Evolutionary conservation across 2,113 vertebrate genomes (phyloP).

Genomic region (Sminthopsis crassicaudata): DNA sequence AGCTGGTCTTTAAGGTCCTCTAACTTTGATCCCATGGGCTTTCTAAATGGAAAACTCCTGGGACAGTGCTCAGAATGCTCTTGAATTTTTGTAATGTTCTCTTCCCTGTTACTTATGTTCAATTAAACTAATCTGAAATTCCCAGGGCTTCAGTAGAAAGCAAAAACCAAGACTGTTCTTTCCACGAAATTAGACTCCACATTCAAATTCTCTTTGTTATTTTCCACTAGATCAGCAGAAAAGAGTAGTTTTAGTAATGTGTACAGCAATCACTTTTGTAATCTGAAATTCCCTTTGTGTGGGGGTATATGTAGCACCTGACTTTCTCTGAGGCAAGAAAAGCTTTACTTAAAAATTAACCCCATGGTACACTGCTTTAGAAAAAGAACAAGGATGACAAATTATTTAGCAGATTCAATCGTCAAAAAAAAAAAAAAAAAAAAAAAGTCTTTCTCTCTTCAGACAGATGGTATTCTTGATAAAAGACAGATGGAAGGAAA

Average conservation of each 20-base stretch:
- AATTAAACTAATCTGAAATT: neutral
- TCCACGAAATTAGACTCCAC: neutral
- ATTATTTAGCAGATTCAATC: constrained; percentile 24
- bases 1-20: neutral
- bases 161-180: neutral
- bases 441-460: constrained; percentile 24
- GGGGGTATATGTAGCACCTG: neutral
- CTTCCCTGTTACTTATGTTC: neutral
- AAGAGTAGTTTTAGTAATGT: neutral
- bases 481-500: constrained; percentile 50
- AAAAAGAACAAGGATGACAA: neutral
- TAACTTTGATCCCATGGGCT: neutral
- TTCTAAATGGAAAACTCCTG: neutral
- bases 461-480: neutral
- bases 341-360: neutral
- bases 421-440: neutral
- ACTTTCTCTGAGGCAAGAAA: neutral
- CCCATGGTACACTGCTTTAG: constrained; percentile 16
- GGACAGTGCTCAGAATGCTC: neutral
- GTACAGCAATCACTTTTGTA: constrained; percentile 3
- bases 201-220: neutral
- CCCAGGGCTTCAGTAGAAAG: neutral
- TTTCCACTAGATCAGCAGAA: constrained; percentile 35
- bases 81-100: neutral
- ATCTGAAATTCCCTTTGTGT: constrained; percentile 25